Evolutionary conservation across 1,140 invertebrate species (phyloP).

Genomic region (Pinna nobilis): DNA sequence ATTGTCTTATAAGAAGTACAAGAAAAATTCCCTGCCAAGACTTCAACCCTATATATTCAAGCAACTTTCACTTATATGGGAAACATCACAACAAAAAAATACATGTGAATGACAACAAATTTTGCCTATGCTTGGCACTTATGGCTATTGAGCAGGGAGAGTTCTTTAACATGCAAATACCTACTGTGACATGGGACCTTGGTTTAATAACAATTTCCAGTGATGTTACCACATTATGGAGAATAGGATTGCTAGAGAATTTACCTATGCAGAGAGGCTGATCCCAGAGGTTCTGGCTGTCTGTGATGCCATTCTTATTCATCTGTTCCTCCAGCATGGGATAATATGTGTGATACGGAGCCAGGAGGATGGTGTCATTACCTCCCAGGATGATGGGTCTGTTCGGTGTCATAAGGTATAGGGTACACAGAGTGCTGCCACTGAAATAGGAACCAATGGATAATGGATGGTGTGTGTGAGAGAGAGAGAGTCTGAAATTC

Average conservation of each 20-base stretch:
- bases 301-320: conserved; percentile 56
- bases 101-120: not conserved
- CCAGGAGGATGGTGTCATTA: conserved; percentile 69
- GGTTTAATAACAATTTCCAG: no score
- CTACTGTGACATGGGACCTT: no score
- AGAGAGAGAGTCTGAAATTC: no score
- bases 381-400: conserved; percentile 70
- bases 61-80: not conserved
- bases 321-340: conserved; percentile 71
- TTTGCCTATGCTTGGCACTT: no score
- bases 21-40: no score
- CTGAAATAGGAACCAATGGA: conserved; percentile 62
- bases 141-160: no score
- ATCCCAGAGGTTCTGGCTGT: conserved; percentile 70
- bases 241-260: no score
- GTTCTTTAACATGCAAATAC: no score
- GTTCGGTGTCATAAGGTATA: conserved; percentile 72
- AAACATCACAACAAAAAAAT: not conserved
- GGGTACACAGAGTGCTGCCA: conserved; percentile 66
- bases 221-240: no score
- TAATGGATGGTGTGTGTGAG: no score
- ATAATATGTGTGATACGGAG: conserved; percentile 73
- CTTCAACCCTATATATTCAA: not conserved
- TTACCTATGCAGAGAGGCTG: conserved; percentile 71
- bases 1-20: no score